Conservation (phyloP, 2,888 invertebrate species). For the Deroplatys truncata region DNA sequence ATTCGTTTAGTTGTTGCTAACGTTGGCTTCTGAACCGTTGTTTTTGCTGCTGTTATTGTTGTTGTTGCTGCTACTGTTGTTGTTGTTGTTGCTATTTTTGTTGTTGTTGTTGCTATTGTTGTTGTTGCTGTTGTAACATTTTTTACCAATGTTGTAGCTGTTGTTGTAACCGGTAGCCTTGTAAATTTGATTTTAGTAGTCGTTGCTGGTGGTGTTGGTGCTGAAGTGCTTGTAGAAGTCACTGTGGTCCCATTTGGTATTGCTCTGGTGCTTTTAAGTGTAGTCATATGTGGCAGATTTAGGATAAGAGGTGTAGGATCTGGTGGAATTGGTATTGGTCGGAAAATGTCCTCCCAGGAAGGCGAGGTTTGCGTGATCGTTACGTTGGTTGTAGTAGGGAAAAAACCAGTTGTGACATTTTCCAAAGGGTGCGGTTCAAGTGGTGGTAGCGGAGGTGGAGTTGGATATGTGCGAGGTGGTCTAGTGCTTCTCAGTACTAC, state of each 20-base stretch:
- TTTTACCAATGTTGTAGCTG: background rate
- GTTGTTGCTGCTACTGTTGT: background rate
- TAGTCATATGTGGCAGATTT: background rate
- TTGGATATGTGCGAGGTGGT: background rate
- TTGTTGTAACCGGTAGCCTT: background rate
- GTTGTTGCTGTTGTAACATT: background rate
- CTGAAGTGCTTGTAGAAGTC: too few species aligned
- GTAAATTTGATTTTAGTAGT: background rate
- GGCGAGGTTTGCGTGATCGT: background rate
- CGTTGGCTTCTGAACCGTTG: background rate
- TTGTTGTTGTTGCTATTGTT: background rate
- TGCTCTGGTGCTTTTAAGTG: too few species aligned
- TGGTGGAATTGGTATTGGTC: background rate
- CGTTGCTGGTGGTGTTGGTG: background rate
- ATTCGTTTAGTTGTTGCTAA: background rate
- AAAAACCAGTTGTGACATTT: background rate
- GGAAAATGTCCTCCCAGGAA: too few species aligned
- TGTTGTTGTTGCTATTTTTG: background rate
- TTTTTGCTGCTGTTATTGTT: background rate
- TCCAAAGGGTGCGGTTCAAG: background rate
- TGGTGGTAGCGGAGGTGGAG: constrained; percentile 18
- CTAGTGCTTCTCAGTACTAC: background rate
- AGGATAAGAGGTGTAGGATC: constrained; percentile 8
- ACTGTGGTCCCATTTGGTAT: too few species aligned
- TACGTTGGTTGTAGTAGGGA: too few species aligned